phyloP scores from a whole-genome alignment of 1,140 invertebrate species.

The Bacillus rossius region DNA sequence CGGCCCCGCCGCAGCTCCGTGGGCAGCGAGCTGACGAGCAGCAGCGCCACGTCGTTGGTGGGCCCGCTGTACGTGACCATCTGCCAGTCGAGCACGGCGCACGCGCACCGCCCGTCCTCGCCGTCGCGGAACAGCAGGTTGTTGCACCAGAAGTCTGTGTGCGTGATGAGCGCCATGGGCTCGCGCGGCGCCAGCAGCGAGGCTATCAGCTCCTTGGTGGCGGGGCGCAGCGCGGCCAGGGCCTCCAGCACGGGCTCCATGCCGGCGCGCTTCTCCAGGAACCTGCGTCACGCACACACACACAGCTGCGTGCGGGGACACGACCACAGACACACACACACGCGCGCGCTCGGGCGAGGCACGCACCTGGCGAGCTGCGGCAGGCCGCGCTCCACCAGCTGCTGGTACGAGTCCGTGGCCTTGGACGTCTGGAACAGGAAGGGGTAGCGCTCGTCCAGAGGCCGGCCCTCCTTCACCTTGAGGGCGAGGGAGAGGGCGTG shows the following conservation, averaged over 20 bases:
- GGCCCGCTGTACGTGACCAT: slow-evolving; percentile 73
- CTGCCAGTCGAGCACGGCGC: slow-evolving; percentile 74
- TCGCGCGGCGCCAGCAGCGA: slow-evolving; percentile 57
- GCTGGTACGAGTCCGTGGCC: slow-evolving; percentile 70
- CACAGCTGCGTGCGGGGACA: slow-evolving; percentile 46
- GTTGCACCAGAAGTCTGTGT: slow-evolving; percentile 80
- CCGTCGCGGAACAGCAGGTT: slow-evolving; percentile 63
- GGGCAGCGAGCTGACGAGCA: slow-evolving; percentile 70
- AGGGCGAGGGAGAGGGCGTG: slow-evolving; percentile 63
- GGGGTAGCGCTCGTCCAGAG: slow-evolving; percentile 58
- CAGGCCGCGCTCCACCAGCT: slow-evolving; percentile 63
- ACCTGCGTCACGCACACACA: slow-evolving; percentile 33
- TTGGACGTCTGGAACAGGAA: slow-evolving; percentile 70
- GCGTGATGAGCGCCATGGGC: slow-evolving; percentile 63
- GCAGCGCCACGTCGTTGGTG: slow-evolving; percentile 70
- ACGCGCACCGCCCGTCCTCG: slow-evolving; percentile 39
- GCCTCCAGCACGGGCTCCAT: slow-evolving; percentile 47
- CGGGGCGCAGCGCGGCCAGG: slow-evolving; percentile 48
- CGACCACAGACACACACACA: not conserved
- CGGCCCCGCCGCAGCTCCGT: slow-evolving; percentile 58
- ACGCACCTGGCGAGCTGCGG: slow-evolving; percentile 37
- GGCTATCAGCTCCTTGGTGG: slow-evolving; percentile 56
- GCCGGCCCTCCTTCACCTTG: slow-evolving; percentile 52
- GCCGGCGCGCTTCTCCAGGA: slow-evolving; percentile 58
- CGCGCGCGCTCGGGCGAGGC: slow-evolving; percentile 14